Conservation (phyloP, 2,888 invertebrate genomes). For the Phyllotreta cruciferae region DNA sequence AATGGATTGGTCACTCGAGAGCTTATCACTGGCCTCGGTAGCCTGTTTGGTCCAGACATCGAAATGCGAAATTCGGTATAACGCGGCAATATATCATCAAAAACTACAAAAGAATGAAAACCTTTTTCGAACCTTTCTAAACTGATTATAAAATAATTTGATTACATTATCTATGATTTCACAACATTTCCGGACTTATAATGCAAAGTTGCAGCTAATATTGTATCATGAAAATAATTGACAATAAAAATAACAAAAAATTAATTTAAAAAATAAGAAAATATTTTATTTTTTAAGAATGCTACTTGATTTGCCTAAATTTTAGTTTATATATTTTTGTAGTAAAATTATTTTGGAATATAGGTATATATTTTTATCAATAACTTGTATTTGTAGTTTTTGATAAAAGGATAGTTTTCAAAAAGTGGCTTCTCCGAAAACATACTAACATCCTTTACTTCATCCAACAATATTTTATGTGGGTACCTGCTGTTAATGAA, state of each 20-base stretch:
- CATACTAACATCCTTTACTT: slow-evolving; percentile 25
- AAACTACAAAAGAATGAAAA: slow-evolving; percentile 2
- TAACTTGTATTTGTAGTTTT: slow-evolving; percentile 13
- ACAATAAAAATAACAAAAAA: no score
- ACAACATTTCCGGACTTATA: no score
- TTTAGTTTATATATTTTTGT: no score
- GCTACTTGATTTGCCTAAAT: no score
- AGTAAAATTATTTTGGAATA: no score
- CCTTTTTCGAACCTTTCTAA: no score
- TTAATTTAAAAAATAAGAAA: no score
- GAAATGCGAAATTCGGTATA: slow-evolving; percentile 34
- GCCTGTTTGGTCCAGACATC: slow-evolving; percentile 57
- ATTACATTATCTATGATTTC: no score
- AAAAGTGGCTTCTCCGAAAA: slow-evolving; percentile 24
- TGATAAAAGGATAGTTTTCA: slow-evolving; percentile 15
- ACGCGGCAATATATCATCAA: slow-evolving; percentile 30
- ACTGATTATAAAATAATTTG: no score
- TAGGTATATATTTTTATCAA: neutral
- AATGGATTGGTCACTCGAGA: slow-evolving; percentile 56
- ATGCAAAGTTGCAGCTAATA: no score
- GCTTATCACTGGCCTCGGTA: slow-evolving; percentile 57
- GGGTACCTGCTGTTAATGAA: slow-evolving; percentile 4
- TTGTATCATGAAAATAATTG: no score
- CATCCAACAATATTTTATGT: slow-evolving; percentile 33
- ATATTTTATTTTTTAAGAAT: no score